Conservation (phyloP, 2,113 vertebrate species). For the Cebidichthys violaceus region DNA sequence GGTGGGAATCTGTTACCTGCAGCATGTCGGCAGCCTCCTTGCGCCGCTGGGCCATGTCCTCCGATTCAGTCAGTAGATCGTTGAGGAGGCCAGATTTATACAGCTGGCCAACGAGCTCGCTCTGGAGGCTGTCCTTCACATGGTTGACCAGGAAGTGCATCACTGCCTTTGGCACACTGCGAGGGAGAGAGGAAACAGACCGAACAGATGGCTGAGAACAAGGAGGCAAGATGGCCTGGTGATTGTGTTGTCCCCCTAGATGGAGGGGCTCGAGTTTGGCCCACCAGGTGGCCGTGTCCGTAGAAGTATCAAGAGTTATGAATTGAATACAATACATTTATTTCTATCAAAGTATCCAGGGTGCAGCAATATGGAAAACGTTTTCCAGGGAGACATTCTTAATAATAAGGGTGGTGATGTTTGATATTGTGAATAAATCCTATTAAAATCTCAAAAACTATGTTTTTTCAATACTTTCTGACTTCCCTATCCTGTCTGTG, state of each 20-base stretch:
- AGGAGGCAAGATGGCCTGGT: conserved; percentile 37
- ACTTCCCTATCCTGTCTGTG: neutral
- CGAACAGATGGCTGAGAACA: conserved; percentile 58
- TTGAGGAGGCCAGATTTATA: conserved; percentile 95
- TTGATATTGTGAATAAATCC: neutral
- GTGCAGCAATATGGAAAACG: neutral
- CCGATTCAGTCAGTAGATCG: conserved; percentile 96
- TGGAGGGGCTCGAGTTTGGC: conserved; percentile 14
- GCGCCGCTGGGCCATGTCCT: conserved; percentile 98
- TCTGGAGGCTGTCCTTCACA: conserved; percentile 98
- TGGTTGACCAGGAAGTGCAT: conserved; percentile 99
- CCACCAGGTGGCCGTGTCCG: conserved; percentile 27
- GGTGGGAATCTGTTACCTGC: conserved; percentile 84
- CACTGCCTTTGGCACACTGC: conserved; percentile 97
- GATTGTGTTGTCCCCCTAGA: conserved; percentile 23
- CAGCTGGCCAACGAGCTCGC: conserved; percentile 96
- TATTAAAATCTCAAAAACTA: neutral
- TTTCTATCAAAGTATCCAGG: neutral
- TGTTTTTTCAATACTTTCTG: neutral
- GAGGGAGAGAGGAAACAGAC: conserved; percentile 29
- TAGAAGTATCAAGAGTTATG: neutral
- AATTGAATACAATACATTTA: conserved; percentile 18
- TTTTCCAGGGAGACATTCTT: neutral
- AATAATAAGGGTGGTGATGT: neutral
- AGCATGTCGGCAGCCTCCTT: conserved; percentile 98